phyloP scores from a whole-genome alignment of 2,888 invertebrate species.

The Monoplex corrugatus region DNA sequence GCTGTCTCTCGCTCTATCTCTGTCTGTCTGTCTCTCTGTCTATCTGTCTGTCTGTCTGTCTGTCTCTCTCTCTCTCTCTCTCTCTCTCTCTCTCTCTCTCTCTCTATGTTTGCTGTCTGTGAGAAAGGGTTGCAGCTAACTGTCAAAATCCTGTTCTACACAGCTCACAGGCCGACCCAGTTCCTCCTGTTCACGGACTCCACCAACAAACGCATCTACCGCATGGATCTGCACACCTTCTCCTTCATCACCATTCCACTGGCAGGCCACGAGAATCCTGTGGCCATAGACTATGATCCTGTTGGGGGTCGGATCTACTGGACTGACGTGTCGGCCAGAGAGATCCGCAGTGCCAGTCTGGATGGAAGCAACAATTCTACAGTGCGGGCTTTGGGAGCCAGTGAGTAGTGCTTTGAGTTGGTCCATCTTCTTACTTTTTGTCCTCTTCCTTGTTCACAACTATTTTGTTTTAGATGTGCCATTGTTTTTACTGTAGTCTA shows the following conservation, averaged over 20 bases:
- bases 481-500: too few species aligned
- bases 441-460: too few species aligned
- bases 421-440: too few species aligned
- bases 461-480: too few species aligned
- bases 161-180: constrained; percentile 65
- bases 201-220: constrained; percentile 86
- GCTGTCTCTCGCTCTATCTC: too few species aligned
- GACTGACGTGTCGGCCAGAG: constrained; percentile 54
- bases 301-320: constrained; percentile 60
- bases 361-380: constrained; percentile 59
- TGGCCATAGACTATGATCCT: constrained; percentile 62
- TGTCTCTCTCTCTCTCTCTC: too few species aligned
- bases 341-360: constrained; percentile 59
- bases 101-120: too few species aligned
- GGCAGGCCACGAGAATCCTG: constrained; percentile 54
- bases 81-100: too few species aligned
- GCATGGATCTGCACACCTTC: constrained; percentile 62
- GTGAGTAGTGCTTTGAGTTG: constrained; percentile 48
- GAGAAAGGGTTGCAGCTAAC: too few species aligned
- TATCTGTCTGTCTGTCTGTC: too few species aligned
- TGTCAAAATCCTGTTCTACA: not conserved
- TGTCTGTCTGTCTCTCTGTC: too few species aligned
- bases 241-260: constrained; percentile 61
- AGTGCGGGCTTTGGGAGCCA: constrained; percentile 53
- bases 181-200: constrained; percentile 74